phyloP scores from a whole-genome alignment of 2,888 invertebrate genomes.

The Fissipunctia ypsillon region DNA sequence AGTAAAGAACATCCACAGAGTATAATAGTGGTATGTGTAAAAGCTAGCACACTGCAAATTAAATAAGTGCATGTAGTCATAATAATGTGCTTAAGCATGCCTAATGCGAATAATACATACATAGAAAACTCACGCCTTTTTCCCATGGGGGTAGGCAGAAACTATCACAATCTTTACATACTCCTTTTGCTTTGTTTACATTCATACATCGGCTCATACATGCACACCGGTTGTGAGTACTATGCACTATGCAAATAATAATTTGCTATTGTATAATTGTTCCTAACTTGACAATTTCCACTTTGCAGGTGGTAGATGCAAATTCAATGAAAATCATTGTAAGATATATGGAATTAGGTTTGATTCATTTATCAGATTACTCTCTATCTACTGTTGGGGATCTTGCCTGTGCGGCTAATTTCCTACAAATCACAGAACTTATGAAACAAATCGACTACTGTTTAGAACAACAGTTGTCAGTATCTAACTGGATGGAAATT shows the following conservation, averaged over 20 bases:
- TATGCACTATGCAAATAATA: background rate
- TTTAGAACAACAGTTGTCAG: slow-evolving; percentile 76
- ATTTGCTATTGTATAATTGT: background rate
- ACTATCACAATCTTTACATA: background rate
- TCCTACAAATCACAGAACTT: slow-evolving; percentile 84
- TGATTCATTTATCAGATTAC: slow-evolving; percentile 80
- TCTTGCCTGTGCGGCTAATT: slow-evolving; percentile 82
- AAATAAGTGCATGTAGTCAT: background rate
- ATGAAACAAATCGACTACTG: slow-evolving; percentile 82
- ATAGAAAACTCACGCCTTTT: background rate
- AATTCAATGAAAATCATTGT: slow-evolving; percentile 81
- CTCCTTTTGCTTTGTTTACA: background rate
- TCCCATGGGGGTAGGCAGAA: background rate
- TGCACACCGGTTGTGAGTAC: background rate
- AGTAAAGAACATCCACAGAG: background rate
- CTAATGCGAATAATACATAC: background rate
- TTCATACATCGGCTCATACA: background rate
- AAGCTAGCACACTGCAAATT: background rate
- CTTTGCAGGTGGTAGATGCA: slow-evolving; percentile 82
- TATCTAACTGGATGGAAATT: slow-evolving; percentile 80
- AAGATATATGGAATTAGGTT: slow-evolving; percentile 81
- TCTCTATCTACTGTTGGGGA: slow-evolving; percentile 74
- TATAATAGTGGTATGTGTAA: background rate
- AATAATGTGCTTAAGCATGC: background rate
- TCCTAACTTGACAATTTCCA: slow-evolving; percentile 2